A percentile compares a stretch with the other conserved stretches of the same genome.
Evolutionary conservation across 2,113 vertebrate genomes (phyloP).

Genomic region (Anarhynchus alexandrinus): DNA sequence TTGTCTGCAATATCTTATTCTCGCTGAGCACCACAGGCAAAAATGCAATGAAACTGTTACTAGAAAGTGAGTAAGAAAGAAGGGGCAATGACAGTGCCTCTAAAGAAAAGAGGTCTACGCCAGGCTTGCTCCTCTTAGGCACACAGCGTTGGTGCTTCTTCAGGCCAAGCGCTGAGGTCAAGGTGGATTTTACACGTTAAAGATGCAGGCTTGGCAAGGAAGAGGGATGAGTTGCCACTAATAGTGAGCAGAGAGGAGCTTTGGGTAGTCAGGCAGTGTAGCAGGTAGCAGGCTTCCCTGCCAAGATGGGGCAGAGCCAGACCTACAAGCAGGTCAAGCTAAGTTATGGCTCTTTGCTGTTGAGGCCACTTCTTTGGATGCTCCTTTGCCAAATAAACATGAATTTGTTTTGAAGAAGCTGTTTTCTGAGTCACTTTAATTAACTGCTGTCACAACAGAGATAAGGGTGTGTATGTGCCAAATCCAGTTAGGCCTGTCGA

Average conservation of each 20-base stretch:
- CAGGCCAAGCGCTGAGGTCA: neutral
- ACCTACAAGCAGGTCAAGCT: neutral
- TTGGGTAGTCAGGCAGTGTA: neutral
- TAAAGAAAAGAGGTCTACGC: neutral
- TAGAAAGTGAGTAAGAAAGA: neutral
- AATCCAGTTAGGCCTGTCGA: slow-evolving; percentile 42
- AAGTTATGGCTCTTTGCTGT: neutral
- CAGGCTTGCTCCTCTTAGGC: neutral
- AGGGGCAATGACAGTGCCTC: neutral
- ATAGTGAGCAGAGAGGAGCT: neutral
- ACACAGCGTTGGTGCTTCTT: neutral
- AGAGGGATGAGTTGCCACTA: neutral
- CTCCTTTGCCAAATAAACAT: neutral
- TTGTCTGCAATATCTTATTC: neutral
- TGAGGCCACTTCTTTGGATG: neutral
- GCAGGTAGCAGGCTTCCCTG: neutral
- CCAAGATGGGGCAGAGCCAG: neutral
- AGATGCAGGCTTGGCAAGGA: neutral
- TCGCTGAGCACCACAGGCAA: neutral
- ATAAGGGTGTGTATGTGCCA: slow-evolving; percentile 47
- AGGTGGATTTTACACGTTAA: neutral
- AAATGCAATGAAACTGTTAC: neutral
- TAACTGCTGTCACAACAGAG: slow-evolving; percentile 59
- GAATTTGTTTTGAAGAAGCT: slow-evolving; percentile 8
- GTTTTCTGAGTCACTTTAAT: slow-evolving; percentile 51